Conservation (phyloP, 1,140 invertebrate species). For the Leptoteleia sp. region DNA sequence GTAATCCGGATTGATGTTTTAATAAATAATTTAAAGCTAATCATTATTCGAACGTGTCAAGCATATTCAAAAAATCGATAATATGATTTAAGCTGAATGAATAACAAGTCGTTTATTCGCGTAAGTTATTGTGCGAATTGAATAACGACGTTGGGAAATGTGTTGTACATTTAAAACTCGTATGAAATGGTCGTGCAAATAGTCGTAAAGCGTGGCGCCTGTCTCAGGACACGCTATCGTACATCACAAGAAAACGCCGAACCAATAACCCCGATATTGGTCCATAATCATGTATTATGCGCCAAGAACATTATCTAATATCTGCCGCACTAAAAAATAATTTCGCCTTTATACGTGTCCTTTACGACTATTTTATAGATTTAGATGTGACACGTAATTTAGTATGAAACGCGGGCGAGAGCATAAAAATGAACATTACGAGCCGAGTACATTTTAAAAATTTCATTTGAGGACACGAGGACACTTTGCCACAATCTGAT, state of each 20-base stretch:
- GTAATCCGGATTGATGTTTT: too few species aligned
- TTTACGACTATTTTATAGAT: constrained; percentile 34
- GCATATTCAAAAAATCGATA: too few species aligned
- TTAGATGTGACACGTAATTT: constrained; percentile 34
- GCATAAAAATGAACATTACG: constrained; percentile 26
- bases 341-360: constrained; percentile 12
- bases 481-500: too few species aligned
- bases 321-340: constrained; percentile 29
- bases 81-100: too few species aligned
- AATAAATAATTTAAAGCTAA: too few species aligned
- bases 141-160: constrained; percentile 24
- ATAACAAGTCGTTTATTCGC: constrained; percentile 8
- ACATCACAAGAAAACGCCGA: constrained; percentile 39
- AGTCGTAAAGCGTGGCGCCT: constrained; percentile 41
- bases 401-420: constrained; percentile 2
- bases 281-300: constrained; percentile 28
- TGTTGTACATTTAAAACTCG: constrained; percentile 40
- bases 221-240: constrained; percentile 25
- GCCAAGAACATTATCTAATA: constrained; percentile 36
- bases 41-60: too few species aligned
- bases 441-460: neutral
- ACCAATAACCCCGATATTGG: constrained; percentile 47
- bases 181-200: constrained; percentile 34
- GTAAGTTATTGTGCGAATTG: constrained; percentile 12
- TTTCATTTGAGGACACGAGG: constrained; percentile 6